phyloP scores from a whole-genome alignment of 2,797 vertebrate species.

The Cuculus canorus region DNA sequence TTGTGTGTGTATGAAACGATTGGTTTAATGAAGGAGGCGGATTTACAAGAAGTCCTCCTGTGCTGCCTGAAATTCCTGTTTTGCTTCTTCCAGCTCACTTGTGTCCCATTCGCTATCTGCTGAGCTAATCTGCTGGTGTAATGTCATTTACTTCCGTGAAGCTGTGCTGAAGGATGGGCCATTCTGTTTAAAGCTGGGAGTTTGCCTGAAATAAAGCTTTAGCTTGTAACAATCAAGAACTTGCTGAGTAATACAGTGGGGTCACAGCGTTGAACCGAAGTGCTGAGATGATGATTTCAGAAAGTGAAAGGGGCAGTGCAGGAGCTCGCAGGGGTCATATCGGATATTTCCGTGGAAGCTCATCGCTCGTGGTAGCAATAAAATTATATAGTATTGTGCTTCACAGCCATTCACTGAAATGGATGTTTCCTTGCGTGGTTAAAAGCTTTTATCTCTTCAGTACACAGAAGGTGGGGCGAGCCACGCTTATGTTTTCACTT shows the following conservation, averaged over 20 bases:
- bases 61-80: not conserved
- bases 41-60: not conserved
- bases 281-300: not conserved
- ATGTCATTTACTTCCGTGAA: not conserved
- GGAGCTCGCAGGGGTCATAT: not conserved
- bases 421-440: not conserved
- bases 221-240: not conserved
- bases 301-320: not conserved
- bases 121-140: not conserved
- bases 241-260: not conserved
- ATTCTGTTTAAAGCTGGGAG: not conserved
- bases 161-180: not conserved
- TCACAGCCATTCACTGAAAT: not conserved
- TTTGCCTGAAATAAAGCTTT: not conserved
- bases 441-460: not conserved
- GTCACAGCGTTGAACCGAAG: not conserved
- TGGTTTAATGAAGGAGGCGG: not conserved
- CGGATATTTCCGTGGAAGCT: not conserved
- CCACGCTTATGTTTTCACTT: not conserved
- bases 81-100: not conserved
- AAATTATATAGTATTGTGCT: not conserved
- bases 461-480: not conserved
- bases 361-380: not conserved
- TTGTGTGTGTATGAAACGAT: not conserved
- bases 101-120: accelerated